Percentiles rank a stretch among this genome's conserved stretches.
Conservation (phyloP, 2,888 invertebrate species). For the Agrotis puta region DNA sequence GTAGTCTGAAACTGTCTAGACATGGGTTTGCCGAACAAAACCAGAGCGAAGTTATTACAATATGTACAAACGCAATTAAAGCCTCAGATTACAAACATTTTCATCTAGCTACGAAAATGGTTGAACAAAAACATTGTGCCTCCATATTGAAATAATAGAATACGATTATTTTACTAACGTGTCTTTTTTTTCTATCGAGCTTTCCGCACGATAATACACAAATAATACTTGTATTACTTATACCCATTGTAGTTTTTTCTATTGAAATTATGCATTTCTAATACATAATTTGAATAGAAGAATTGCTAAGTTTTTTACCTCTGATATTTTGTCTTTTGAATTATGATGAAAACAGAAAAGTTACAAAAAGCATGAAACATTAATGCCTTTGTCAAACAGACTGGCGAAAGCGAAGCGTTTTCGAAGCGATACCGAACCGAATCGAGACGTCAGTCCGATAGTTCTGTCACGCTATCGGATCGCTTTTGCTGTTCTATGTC, state of each 20-base stretch:
- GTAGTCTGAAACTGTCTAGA: slow-evolving; percentile 7
- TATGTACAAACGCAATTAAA: slow-evolving; percentile 19
- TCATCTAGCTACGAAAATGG: slow-evolving; percentile 5
- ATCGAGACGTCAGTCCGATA: no score
- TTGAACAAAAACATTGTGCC: slow-evolving; percentile 3
- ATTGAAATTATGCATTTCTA: no score
- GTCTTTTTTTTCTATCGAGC: background rate
- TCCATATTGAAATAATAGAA: slow-evolving; percentile 25
- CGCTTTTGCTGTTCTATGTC: no score
- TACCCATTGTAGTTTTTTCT: background rate
- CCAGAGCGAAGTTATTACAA: slow-evolving; percentile 13
- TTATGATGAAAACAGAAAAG: background rate
- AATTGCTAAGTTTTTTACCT: background rate
- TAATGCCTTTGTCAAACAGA: no score
- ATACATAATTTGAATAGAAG: background rate
- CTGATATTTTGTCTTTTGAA: background rate
- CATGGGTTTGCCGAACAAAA: slow-evolving; percentile 21
- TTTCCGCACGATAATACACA: no score
- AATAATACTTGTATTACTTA: background rate
- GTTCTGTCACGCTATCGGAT: no score
- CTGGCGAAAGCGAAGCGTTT: no score
- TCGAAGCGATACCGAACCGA: no score
- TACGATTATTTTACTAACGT: background rate
- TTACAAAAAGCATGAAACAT: no score
- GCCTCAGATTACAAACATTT: slow-evolving; percentile 18